phyloP scores from a whole-genome alignment of 2,888 invertebrate species.

The Monopis laevigella region DNA sequence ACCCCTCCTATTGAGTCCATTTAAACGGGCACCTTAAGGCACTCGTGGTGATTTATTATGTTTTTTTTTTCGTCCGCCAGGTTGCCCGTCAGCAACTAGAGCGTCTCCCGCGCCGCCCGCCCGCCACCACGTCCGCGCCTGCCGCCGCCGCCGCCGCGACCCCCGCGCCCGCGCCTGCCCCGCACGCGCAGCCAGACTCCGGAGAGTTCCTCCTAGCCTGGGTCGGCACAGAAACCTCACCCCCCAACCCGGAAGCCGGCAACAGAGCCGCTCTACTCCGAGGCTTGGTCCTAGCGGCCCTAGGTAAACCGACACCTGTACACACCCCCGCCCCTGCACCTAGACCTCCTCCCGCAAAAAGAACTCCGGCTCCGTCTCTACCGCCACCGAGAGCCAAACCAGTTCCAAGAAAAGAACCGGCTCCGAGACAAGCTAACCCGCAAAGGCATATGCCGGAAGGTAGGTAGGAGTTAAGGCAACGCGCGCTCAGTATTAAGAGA shows the following conservation, averaged over 20 bases:
- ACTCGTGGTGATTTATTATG: no score
- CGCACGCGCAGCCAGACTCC: conserved; percentile 34
- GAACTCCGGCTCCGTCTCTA: conserved; percentile 26
- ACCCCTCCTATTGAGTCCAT: no score
- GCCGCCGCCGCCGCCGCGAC: conserved; percentile 62
- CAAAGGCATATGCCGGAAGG: conserved; percentile 45
- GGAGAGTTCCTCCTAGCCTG: conserved; percentile 46
- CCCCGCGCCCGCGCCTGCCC: conserved; percentile 62
- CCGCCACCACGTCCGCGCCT: conserved; percentile 69
- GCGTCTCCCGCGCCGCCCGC: conserved; percentile 84
- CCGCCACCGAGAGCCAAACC: conserved; percentile 44
- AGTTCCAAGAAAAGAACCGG: conserved; percentile 43
- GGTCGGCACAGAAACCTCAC: conserved; percentile 28
- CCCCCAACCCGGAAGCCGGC: conserved; percentile 30
- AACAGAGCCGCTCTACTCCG: conserved; percentile 52
- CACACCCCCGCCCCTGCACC: conserved; percentile 23
- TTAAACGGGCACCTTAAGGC: no score
- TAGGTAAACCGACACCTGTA: conserved; percentile 28
- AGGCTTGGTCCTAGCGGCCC: conserved; percentile 54
- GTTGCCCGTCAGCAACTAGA: conserved; percentile 90
- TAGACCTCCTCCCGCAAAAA: conserved; percentile 24
- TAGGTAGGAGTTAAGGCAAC: conserved; percentile 40
- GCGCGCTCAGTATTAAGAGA: no score
- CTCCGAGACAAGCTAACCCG: no score
- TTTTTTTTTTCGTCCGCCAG: conserved; percentile 43